Evolutionary conservation across 64 coral and sea anemone genomes (phyloP).

Genomic region (Stylophora pistillata): DNA sequence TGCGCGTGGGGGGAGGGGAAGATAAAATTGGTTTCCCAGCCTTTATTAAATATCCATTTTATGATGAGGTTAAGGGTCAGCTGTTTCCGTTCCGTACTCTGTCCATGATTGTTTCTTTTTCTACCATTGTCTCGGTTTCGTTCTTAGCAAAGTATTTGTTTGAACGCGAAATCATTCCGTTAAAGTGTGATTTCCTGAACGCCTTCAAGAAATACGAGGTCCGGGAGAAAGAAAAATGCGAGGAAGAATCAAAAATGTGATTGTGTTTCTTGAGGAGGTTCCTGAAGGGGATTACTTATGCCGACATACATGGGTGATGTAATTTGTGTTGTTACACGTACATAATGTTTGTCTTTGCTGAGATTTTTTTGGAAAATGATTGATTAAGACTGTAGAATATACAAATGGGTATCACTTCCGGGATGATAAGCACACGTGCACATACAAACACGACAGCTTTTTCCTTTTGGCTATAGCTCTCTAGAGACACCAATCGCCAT

Average conservation of each 20-base stretch:
- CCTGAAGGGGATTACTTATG: too few relatives aligned
- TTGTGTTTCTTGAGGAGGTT: too few relatives aligned
- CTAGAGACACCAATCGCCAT: too few relatives aligned
- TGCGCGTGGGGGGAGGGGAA: conserved; percentile 79
- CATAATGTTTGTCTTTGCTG: too few relatives aligned
- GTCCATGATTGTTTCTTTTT: conserved; percentile 47
- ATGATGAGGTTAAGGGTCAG: conserved; percentile 64
- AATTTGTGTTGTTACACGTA: too few relatives aligned
- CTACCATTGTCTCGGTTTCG: conserved; percentile 47
- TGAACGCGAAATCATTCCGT: conserved; percentile 44
- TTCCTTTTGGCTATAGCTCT: too few relatives aligned
- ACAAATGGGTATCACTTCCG: too few relatives aligned
- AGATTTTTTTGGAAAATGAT: too few relatives aligned
- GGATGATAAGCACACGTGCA: too few relatives aligned
- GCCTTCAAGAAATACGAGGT: conserved; percentile 54
- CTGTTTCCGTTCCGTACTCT: conserved; percentile 85
- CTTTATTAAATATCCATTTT: conserved; percentile 80
- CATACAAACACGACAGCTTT: too few relatives aligned
- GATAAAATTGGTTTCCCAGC: conserved; percentile 48
- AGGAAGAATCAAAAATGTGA: neutral
- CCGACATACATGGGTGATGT: too few relatives aligned
- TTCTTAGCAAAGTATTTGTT: conserved; percentile 68
- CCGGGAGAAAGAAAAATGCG: neutral
- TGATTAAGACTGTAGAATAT: too few relatives aligned
- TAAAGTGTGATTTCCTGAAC: conserved; percentile 56